Conservation (phyloP, 2,797 vertebrate species). For the Catostomus latipinnis region DNA sequence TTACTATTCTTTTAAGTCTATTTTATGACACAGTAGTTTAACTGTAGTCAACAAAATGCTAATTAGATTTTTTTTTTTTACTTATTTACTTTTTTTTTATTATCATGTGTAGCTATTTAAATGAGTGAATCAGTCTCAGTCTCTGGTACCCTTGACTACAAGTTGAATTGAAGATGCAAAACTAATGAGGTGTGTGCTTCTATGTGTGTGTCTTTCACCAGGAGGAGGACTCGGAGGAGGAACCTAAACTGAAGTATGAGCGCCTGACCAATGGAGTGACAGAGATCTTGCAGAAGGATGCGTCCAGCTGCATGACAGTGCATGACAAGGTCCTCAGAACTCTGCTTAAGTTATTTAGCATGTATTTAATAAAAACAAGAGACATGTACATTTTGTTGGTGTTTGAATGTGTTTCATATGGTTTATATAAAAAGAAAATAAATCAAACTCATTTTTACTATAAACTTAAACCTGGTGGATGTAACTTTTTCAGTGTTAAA, state of each 20-base stretch:
- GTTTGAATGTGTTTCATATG: neutral
- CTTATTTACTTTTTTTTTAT: neutral
- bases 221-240: constrained; percentile 98
- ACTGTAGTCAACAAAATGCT: neutral
- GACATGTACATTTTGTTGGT: neutral
- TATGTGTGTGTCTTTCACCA: constrained; percentile 64
- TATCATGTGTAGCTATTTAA: neutral
- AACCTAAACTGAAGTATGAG: constrained; percentile 97
- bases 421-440: neutral
- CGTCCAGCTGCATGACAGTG: constrained; percentile 97
- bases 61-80: neutral
- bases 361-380: neutral
- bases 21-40: neutral
- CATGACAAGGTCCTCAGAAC: constrained; percentile 90
- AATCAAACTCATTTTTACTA: too few species aligned
- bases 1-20: neutral
- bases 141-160: neutral
- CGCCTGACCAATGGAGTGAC: constrained; percentile 94
- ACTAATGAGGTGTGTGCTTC: neutral
- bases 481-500: too few species aligned
- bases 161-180: neutral
- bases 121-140: neutral
- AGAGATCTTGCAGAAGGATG: constrained; percentile 95
- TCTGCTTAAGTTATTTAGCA: neutral
- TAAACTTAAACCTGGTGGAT: too few species aligned